These are phyloP conservation scores for Hemithea aestivaria DNA, from an alignment of 2,888 invertebrate genomes.

Conservation along the genomic window DNA sequence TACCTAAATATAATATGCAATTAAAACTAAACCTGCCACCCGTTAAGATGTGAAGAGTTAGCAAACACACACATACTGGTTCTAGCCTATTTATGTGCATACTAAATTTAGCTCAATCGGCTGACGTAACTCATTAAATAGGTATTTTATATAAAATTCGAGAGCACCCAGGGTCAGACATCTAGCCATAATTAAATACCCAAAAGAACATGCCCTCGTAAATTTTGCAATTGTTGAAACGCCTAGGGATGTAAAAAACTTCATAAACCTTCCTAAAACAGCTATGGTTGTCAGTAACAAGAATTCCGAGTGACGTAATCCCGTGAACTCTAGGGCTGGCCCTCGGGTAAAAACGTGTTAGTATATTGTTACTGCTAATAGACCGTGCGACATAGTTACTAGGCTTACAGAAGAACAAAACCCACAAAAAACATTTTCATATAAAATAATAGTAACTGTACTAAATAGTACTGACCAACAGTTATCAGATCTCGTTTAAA, in stretches of 20 bases:
- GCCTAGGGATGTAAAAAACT: constrained; percentile 16
- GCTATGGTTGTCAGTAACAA: constrained; percentile 14
- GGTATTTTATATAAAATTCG: no score
- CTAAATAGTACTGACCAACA: no score
- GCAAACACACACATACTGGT: no score
- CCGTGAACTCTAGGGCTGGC: constrained; percentile 23
- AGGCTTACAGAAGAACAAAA: constrained; percentile 3
- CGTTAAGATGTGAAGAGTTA: no score
- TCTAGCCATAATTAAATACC: background rate
- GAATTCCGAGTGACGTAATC: constrained; percentile 26
- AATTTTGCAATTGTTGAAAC: constrained; percentile 14
- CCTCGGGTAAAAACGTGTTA: constrained; percentile 37
- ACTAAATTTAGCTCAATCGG: no score
- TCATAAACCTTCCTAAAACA: constrained; percentile 14
- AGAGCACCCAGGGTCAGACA: background rate
- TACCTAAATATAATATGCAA: no score
- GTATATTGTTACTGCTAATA: constrained; percentile 46
- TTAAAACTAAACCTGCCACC: no score
- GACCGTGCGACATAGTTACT: constrained; percentile 16
- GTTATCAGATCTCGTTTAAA: no score
- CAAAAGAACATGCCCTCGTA: constrained; percentile 1
- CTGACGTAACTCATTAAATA: no score
- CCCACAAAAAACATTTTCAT: no score
- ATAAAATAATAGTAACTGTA: no score
- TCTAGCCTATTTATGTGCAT: no score